These are phyloP conservation scores for Aurelia aurita DNA, from an alignment of 30 jellyfish, hydroid and myxozoan species.

Conservation along the genomic window DNA sequence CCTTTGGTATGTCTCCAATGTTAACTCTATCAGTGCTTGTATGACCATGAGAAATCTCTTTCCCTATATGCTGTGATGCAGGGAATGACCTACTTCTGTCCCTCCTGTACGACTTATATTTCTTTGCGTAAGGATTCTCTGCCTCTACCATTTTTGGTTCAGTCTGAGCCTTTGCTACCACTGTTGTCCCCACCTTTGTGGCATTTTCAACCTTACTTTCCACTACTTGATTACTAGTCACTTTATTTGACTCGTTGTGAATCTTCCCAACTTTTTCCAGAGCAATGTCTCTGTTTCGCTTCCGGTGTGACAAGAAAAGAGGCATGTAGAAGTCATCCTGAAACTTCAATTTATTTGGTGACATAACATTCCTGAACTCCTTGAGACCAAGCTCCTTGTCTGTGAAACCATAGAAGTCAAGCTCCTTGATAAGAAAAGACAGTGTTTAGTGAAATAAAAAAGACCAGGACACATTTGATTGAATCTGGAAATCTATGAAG, in stretches of 20 bases:
- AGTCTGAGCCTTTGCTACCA: slow-evolving; percentile 6
- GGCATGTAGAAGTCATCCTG: slow-evolving; percentile 72
- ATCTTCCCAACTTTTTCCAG: neutral
- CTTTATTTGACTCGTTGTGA: neutral
- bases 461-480: too few species aligned
- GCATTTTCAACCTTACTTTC: neutral
- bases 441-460: neutral
- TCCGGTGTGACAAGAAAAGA: slow-evolving; percentile 55
- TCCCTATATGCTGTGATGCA: neutral
- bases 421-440: slow-evolving; percentile 29
- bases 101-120: slow-evolving; percentile 66
- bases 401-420: slow-evolving; percentile 71
- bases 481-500: too few species aligned
- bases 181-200: neutral
- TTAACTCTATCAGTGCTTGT: too few species aligned
- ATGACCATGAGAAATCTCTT: too few species aligned
- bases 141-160: slow-evolving; percentile 13
- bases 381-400: slow-evolving; percentile 64
- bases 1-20: too few species aligned
- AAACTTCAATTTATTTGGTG: slow-evolving; percentile 71
- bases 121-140: slow-evolving; percentile 80
- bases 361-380: slow-evolving; percentile 61
- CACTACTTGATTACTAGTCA: neutral
- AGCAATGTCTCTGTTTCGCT: slow-evolving; percentile 50
- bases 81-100: slow-evolving; percentile 47